Conservation (phyloP, 2,113 vertebrate species). For the Chiloscyllium plagiosum region DNA sequence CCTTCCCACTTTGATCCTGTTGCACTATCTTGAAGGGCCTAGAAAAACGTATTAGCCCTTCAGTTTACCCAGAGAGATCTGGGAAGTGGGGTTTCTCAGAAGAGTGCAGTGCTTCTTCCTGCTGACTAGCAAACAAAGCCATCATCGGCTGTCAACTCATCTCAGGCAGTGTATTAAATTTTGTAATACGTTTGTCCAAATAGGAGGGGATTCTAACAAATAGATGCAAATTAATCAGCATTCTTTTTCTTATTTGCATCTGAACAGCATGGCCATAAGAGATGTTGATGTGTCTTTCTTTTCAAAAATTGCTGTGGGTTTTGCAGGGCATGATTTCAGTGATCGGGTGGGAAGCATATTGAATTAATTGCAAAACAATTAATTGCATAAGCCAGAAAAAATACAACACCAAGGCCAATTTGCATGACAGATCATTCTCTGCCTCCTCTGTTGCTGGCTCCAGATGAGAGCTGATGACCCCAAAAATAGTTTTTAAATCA, state of each 20-base stretch:
- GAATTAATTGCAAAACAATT: not conserved
- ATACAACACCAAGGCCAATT: not conserved
- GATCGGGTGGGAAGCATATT: not conserved
- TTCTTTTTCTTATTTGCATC: not conserved
- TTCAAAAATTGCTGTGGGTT: not conserved
- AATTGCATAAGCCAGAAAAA: not conserved
- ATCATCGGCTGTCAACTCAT: not conserved
- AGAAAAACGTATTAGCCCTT: no score
- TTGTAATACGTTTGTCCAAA: not conserved
- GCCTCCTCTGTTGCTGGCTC: not conserved
- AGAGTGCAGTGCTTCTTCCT: no score
- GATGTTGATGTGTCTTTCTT: not conserved
- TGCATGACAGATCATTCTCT: not conserved
- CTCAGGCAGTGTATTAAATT: not conserved
- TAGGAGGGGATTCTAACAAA: not conserved
- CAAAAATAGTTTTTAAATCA: not conserved
- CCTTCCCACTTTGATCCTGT: no score
- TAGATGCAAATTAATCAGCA: not conserved
- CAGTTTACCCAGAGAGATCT: no score
- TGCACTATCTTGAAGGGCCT: no score
- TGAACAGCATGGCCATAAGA: not conserved
- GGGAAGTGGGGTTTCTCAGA: no score
- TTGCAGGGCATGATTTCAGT: not conserved
- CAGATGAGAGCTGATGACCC: not conserved
- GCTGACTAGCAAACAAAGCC: no score